Conservation (phyloP, 1,140 invertebrate genomes). For the Dreissena rostriformis region DNA sequence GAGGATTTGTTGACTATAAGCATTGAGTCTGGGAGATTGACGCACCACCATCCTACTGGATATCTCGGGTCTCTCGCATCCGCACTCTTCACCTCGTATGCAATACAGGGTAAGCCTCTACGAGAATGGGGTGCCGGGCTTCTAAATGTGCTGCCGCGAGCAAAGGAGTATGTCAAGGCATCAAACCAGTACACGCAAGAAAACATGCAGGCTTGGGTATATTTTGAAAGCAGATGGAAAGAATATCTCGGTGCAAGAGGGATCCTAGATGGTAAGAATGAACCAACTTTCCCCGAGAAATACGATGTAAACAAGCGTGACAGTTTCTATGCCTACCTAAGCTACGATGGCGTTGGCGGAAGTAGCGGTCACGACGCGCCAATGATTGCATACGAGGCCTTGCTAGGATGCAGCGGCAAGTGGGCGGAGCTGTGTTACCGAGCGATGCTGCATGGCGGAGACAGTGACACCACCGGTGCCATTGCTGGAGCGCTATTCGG, state of each 20-base stretch:
- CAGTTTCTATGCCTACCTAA: constrained; percentile 73
- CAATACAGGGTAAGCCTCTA: constrained; percentile 73
- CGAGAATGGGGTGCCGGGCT: constrained; percentile 74
- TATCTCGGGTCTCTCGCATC: constrained; percentile 78
- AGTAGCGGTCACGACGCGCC: constrained; percentile 79
- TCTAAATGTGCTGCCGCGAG: constrained; percentile 61
- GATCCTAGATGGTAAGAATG: constrained; percentile 66
- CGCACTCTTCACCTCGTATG: constrained; percentile 78
- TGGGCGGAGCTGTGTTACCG: constrained; percentile 77
- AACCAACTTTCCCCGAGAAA: constrained; percentile 71
- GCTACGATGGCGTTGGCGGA: constrained; percentile 77
- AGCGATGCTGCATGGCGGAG: constrained; percentile 79
- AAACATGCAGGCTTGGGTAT: constrained; percentile 73
- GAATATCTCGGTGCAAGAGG: constrained; percentile 71
- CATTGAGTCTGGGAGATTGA: constrained; percentile 79
- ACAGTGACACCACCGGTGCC: constrained; percentile 79
- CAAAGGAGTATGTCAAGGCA: constrained; percentile 29
- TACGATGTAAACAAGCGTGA: constrained; percentile 76
- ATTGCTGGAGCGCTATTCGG: constrained; percentile 79
- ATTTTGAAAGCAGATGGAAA: constrained; percentile 75
- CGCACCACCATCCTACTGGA: constrained; percentile 80
- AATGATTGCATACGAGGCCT: constrained; percentile 80
- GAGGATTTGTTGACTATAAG: constrained; percentile 75
- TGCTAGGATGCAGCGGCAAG: constrained; percentile 66
- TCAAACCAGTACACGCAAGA: constrained; percentile 71